phyloP scores from a whole-genome alignment of 2,797 vertebrate genomes.

The Rhyacichthys aspro region DNA sequence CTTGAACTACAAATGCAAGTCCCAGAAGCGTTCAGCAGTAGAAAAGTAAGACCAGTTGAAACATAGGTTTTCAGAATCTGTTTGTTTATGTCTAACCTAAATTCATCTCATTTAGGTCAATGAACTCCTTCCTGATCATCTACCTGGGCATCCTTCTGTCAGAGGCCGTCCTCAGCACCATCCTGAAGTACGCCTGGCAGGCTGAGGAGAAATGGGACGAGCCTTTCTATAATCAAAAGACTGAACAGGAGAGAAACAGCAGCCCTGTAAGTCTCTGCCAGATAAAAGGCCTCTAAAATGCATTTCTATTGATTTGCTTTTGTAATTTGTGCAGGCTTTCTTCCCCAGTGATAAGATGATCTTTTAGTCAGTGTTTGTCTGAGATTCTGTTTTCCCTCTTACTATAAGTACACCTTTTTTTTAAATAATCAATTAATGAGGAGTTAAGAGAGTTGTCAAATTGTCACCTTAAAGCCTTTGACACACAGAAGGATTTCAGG shows the following conservation, averaged over 20 bases:
- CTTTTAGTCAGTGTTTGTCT: no score
- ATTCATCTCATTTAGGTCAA: slow-evolving; percentile 82
- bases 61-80: no score
- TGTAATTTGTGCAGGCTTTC: slow-evolving; percentile 4
- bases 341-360: slow-evolving; percentile 27
- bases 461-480: slow-evolving; percentile 3
- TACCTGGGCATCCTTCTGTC: slow-evolving; percentile 94
- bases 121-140: slow-evolving; percentile 98
- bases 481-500: not conserved
- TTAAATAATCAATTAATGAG: slow-evolving; percentile 7
- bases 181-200: slow-evolving; percentile 97
- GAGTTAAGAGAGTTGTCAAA: slow-evolving; percentile 12
- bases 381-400: not conserved
- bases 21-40: slow-evolving; percentile 97
- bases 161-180: slow-evolving; percentile 95
- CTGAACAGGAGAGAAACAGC: slow-evolving; percentile 94
- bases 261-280: slow-evolving; percentile 84
- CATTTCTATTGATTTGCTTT: slow-evolving; percentile 31
- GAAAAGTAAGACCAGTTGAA: slow-evolving; percentile 87
- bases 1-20: slow-evolving; percentile 99
- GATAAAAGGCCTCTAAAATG: not conserved
- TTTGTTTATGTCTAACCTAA: not conserved
- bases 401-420: not conserved
- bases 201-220: slow-evolving; percentile 92
- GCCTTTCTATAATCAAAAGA: slow-evolving; percentile 96